Conservation (phyloP, 2,797 vertebrate species). For the Monodelphis domestica region DNA sequence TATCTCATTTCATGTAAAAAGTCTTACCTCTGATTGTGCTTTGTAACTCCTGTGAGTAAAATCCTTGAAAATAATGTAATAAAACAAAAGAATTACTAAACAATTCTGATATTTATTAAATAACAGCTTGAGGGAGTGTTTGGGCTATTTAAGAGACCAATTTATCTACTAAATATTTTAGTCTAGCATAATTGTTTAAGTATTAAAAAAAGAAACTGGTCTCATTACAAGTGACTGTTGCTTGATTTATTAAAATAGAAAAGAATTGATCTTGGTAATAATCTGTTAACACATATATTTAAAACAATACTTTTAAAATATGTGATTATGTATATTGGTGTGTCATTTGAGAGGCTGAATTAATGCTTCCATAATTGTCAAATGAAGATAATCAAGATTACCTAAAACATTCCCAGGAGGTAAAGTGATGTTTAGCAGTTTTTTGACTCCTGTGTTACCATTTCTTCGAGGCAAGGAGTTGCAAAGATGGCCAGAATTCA, state of each 20-base stretch:
- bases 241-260: neutral
- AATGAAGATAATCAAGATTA: neutral
- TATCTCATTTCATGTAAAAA: neutral
- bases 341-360: neutral
- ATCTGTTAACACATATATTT: neutral
- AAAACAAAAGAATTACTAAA: neutral
- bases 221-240: neutral
- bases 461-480: constrained; percentile 16
- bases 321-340: constrained; percentile 25
- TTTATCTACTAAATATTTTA: neutral
- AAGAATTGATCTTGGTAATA: neutral
- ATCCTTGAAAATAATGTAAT: neutral
- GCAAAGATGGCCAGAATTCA: constrained; percentile 20
- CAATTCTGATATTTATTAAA: neutral
- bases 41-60: neutral
- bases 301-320: constrained; percentile 20
- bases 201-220: neutral
- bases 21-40: neutral
- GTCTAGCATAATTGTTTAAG: too few species aligned
- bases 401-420: neutral
- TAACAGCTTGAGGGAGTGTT: neutral
- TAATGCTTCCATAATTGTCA: neutral
- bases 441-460: neutral
- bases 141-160: neutral
- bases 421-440: constrained; percentile 21